Evolutionary conservation across 2,797 vertebrate species (phyloP), one percentile per base, ranked within the genome.

Genomic region (Odontamblyopus lacepedii): DNA sequence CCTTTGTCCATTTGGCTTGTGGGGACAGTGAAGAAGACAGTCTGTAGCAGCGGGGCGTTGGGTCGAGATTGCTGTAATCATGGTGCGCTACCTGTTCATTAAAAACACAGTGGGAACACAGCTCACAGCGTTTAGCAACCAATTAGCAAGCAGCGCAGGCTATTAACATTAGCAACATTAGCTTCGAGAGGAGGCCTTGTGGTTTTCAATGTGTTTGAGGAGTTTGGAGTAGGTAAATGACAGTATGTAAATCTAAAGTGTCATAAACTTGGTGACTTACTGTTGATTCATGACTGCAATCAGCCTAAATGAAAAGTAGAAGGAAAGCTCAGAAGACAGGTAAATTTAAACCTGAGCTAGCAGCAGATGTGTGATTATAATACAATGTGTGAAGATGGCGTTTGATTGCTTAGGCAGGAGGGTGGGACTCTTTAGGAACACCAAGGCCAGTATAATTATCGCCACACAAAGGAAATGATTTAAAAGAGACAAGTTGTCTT

Each of bases 21-120:
- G 51, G 68, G 76, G 79, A 82, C 65, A 1, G 75, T 71, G 69
- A 35, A 7, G 70, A 75, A 8, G 70, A 75, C 79, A 55, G 84
- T 74, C 74, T 73, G 83, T 67, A 85, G 78, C 88, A 88, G 90
- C 84, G 12, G 87, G 89, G 85, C 78, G 87, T 86, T 83, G 87
- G 89, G 95, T 95, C 95, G 95, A 97, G 97, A 99, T 99, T 99
- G 97, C 97, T 96, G 95, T 98, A 99, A 99, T 99, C 98, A 99
- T 95, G 94, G 94, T 92, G 90, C 95, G 95, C 96, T 98, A 98
- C 97, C 97, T 97, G 96, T 97, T 99, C 97, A 99, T 99, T 98
- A 97, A 97, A 95, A 96, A 95, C 97, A 95, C 97, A 97, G 97
- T 95, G 92, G 95, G 96, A 96, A 95, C 93, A 90, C 96, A 94